A percentile compares a stretch with the other conserved stretches of the same genome.
Conservation (phyloP, 2,797 vertebrate genomes). For the Neosalanx taihuensis region DNA sequence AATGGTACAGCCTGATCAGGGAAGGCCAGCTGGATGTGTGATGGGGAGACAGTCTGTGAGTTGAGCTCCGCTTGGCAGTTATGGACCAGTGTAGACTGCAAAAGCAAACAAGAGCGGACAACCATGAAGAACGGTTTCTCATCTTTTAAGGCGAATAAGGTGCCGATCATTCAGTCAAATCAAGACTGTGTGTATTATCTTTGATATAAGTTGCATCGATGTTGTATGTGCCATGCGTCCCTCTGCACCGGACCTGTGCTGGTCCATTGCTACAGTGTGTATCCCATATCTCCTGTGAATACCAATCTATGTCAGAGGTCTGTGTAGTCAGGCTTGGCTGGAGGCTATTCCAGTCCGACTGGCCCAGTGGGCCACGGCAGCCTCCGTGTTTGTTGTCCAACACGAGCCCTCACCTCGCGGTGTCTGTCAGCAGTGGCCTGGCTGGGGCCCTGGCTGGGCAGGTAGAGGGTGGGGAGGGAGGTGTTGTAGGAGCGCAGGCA, state of each 20-base stretch:
- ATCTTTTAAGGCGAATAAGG: too few species aligned
- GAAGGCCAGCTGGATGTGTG: constrained; percentile 74
- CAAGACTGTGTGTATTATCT: too few species aligned
- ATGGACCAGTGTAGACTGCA: constrained; percentile 61
- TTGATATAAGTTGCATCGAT: too few species aligned
- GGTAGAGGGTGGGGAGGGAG: constrained; percentile 84
- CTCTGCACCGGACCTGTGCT: too few species aligned
- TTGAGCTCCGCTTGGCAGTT: constrained; percentile 62
- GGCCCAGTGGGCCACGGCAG: constrained; percentile 4
- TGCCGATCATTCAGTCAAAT: too few species aligned
- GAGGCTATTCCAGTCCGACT: constrained; percentile 18
- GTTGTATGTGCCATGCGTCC: too few species aligned
- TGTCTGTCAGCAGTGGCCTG: constrained; percentile 59
- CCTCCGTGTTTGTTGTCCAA: constrained; percentile 25
- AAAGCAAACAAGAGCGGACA: constrained; percentile 42
- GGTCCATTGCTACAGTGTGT: background rate
- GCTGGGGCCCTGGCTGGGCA: constrained; percentile 73
- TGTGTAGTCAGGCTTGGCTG: background rate
- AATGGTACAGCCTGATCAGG: constrained; percentile 52
- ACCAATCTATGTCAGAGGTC: background rate
- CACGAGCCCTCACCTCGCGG: constrained; percentile 61
- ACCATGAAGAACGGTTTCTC: background rate
- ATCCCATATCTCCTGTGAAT: background rate
- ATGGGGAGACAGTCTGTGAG: constrained; percentile 66
- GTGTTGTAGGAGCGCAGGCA: constrained; percentile 81